Evolutionary conservation across 2,797 vertebrate genomes (phyloP), one percentile per base, ranked within the genome.

Genomic region (Channa striata): DNA sequence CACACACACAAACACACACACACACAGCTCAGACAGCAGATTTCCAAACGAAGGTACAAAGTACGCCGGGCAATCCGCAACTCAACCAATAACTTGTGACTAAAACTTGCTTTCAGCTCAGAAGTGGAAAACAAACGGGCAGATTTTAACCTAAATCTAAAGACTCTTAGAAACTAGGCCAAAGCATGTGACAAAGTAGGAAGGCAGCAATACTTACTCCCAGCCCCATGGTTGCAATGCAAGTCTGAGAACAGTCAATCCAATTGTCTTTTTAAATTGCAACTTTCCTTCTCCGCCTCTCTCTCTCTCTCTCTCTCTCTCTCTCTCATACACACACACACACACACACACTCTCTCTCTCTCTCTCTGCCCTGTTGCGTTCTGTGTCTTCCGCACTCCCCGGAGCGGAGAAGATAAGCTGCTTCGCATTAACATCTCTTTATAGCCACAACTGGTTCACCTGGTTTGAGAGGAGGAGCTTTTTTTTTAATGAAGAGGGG

Each of bases 141-240:
- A 36, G 48, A 63, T 33, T 49, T 65, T 10, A 70, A 70, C 13
- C 10, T 65, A 20, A 72, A 70, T 19, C 59, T 49, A 43, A 68
- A 76, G 21, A 71, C 54, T 72, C 49, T 63, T 20, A 59, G 44
- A 62, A 60, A 58, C 10, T 11, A 82, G 68, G 66, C 25, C 47
- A 64, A 79, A 82, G 72, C 72, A 83, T 76, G 67, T 87, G 82
- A 80, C 68, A 84, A 56, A 61, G 58, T 60, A 69, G 44, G 44
- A 19, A 47, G 44, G 19, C 11, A 20, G 14, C 46, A 77, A 46
- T 84, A 93, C 94, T 95, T 91, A 95, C 94, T 83, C 93, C 94
- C 59, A 93, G 89, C 80, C 94, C 94, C 94, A 95, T 95, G 88
- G 85, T 91, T 86, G 88, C 85, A 80, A 40, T 36, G 64, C 59